Conservation (phyloP, 2,888 invertebrate genomes). For the Drosophila austrosaltans region DNA sequence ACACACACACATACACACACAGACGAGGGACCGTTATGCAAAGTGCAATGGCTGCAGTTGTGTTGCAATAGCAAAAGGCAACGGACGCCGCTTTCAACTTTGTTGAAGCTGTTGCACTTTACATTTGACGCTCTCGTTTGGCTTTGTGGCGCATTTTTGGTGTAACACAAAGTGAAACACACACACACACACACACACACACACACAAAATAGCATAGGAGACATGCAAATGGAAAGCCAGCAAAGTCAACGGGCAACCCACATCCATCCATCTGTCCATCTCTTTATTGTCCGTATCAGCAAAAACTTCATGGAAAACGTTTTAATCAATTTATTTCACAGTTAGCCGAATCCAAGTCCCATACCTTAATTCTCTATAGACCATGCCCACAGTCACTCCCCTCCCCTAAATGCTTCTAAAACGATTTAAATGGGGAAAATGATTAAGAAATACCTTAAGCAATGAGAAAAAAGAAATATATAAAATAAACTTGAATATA, state of each 20-base stretch:
- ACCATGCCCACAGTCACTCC: neutral
- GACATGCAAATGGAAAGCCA: conserved; percentile 29
- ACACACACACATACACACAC: conserved; percentile 23
- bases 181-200: conserved; percentile 28
- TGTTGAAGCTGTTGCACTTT: conserved; percentile 56
- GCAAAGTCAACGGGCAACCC: conserved; percentile 40
- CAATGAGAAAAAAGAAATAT: too few species aligned
- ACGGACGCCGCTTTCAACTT: conserved; percentile 15
- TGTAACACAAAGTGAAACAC: conserved; percentile 75
- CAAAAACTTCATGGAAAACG: conserved; percentile 16
- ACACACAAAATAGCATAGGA: conserved; percentile 8
- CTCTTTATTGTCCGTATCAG: neutral
- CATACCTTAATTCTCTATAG: neutral
- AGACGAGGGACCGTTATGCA: conserved; percentile 63
- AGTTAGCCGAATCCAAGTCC: neutral
- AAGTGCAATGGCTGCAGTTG: conserved; percentile 78
- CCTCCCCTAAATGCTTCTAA: neutral
- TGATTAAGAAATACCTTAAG: too few species aligned
- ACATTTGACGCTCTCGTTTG: conserved; percentile 69
- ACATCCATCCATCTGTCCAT: neutral
- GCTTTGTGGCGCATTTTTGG: conserved; percentile 79
- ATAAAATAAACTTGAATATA: too few species aligned
- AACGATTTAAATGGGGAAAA: neutral
- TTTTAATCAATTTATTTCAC: conserved; percentile 36
- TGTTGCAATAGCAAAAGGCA: conserved; percentile 24